A percentile compares a stretch with the other conserved stretches of the same genome.
These are phyloP conservation scores for Rhinatrema bivittatum DNA, from an alignment of 2,797 vertebrate species.

Conservation along the genomic window DNA sequence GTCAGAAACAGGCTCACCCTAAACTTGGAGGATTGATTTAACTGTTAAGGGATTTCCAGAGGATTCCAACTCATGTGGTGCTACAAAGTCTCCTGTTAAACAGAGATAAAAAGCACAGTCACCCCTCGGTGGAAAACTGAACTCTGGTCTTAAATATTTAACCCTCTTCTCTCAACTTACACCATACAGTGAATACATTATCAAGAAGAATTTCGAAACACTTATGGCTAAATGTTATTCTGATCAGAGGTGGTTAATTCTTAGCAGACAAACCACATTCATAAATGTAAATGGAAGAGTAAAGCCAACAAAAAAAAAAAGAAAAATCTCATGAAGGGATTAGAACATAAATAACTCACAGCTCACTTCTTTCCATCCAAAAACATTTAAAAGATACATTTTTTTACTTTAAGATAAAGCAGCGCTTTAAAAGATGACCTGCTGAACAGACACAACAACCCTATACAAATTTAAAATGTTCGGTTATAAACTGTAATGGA, in stretches of 20 bases:
- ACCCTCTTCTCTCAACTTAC: not conserved
- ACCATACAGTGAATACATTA: slow-evolving; percentile 1
- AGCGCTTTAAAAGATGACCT: no score
- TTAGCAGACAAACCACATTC: slow-evolving; percentile 4
- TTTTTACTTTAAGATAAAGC: no score
- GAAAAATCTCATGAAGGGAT: not conserved
- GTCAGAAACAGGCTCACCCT: not conserved
- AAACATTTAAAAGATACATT: no score
- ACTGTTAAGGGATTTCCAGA: not conserved
- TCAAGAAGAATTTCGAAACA: not conserved
- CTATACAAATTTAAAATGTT: no score
- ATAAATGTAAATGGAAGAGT: not conserved
- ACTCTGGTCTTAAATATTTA: slow-evolving; percentile 14
- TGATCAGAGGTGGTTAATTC: not conserved
- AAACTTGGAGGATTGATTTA: not conserved
- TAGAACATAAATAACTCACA: slow-evolving; percentile 48
- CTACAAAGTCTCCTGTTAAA: not conserved
- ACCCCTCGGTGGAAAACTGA: slow-evolving; percentile 3
- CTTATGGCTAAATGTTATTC: not conserved
- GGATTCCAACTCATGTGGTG: not conserved
- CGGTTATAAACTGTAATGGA: no score
- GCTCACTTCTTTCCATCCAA: no score
- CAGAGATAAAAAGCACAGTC: slow-evolving; percentile 3
- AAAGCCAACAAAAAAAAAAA: slow-evolving; percentile 4
- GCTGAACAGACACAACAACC: no score